Percentiles rank a stretch among this genome's conserved stretches.
Conservation (phyloP, 2,888 invertebrate genomes). For the Eulithis prunata region DNA sequence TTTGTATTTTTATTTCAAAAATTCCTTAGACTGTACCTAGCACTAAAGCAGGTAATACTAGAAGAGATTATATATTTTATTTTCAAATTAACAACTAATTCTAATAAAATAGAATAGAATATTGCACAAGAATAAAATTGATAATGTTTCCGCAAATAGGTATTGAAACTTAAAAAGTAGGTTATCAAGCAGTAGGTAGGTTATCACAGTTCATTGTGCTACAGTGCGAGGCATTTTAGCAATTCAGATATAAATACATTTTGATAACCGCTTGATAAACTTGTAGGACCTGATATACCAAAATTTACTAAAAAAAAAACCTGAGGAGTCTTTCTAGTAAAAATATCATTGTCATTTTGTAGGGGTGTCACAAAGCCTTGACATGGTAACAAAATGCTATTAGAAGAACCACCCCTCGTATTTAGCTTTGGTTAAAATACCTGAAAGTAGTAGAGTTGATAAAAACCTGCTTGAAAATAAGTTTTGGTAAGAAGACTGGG, state of each 20-base stretch:
- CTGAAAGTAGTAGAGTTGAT: too few species aligned
- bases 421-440: too few species aligned
- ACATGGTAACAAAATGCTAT: too few species aligned
- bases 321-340: too few species aligned
- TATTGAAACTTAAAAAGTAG: slow-evolving; percentile 32
- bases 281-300: background rate
- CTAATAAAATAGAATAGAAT: too few species aligned
- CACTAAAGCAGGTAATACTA: background rate
- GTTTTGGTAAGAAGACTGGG: background rate
- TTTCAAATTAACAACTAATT: too few species aligned
- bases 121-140: background rate
- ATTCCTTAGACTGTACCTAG: background rate
- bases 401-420: too few species aligned
- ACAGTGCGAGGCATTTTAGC: slow-evolving; percentile 48
- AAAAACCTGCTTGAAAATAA: too few species aligned
- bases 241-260: slow-evolving; percentile 56
- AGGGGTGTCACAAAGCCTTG: too few species aligned
- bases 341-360: too few species aligned
- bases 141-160: slow-evolving; percentile 4
- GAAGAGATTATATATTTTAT: too few species aligned
- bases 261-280: slow-evolving; percentile 37
- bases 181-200: slow-evolving; percentile 42
- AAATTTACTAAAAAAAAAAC: background rate
- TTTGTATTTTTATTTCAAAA: background rate
- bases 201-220: slow-evolving; percentile 54